Evolutionary conservation across 2,888 invertebrate genomes (phyloP).

Genomic region (Theristus sp.): DNA sequence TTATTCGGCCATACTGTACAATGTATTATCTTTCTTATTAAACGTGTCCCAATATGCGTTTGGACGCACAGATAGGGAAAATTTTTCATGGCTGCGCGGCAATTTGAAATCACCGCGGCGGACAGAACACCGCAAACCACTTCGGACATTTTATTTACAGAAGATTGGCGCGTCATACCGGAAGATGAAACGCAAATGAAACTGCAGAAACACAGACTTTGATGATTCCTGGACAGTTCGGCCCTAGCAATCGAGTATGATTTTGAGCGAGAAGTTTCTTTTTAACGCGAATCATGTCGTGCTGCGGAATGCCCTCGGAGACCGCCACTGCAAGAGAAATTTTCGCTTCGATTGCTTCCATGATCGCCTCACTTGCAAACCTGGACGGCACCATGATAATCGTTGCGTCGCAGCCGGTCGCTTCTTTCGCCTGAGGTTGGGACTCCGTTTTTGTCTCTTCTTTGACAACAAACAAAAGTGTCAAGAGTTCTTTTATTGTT

Average conservation of each 20-base stretch:
- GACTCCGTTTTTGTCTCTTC: no score
- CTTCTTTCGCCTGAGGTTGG: not conserved
- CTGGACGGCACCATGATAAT: constrained; percentile 97
- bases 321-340: constrained; percentile 67
- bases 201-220: constrained; percentile 40
- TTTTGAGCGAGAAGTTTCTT: constrained; percentile 48
- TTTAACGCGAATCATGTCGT: constrained; percentile 99
- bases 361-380: constrained; percentile 58
- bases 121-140: no score
- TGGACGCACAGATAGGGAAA: no score
- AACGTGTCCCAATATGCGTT: no score
- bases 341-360: constrained; percentile 32
- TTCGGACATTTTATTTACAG: no score
- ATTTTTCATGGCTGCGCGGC: no score
- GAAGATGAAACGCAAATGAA: no score
- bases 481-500: not conserved
- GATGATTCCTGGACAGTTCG: constrained; percentile 97
- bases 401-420: constrained; percentile 66
- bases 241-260: constrained; percentile 82
- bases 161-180: no score
- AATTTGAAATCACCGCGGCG: no score
- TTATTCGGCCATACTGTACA: no score
- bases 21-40: no score
- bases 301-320: constrained; percentile 50
- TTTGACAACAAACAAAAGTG: not conserved